Evolutionary conservation across 2,888 invertebrate species (phyloP).

Genomic region (Ectemnius lituratus): DNA sequence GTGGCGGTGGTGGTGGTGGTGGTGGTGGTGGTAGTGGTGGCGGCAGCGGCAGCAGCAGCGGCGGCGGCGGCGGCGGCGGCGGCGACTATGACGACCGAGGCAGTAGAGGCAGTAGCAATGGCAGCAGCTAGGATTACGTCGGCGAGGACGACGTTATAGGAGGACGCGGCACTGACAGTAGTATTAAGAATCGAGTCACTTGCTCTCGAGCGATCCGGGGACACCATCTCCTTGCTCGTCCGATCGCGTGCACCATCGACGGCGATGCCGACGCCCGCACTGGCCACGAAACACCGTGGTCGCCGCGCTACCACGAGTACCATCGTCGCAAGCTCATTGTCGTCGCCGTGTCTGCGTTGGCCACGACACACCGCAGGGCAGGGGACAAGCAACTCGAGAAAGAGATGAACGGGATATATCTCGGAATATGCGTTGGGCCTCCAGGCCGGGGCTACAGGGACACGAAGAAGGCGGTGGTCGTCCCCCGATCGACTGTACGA

Average conservation of each 20-base stretch:
- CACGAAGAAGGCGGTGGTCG: conserved; percentile 63
- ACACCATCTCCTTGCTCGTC: conserved; percentile 64
- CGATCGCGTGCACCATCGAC: conserved; percentile 62
- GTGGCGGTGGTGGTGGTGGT: conserved; percentile 45
- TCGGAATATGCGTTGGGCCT: conserved; percentile 16
- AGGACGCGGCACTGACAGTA: conserved; percentile 47
- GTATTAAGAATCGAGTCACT: conserved; percentile 51
- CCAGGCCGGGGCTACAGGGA: conserved; percentile 33
- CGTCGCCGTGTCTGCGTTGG: conserved; percentile 46
- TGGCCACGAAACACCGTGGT: conserved; percentile 56
- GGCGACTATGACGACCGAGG: conserved; percentile 26
- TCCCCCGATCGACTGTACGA: conserved; percentile 69
- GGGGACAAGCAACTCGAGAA: conserved; percentile 25
- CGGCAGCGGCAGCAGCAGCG: conserved; percentile 54
- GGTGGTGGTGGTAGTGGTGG: conserved; percentile 35
- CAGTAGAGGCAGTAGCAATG: conserved; percentile 18
- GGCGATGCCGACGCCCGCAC: conserved; percentile 61
- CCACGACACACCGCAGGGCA: conserved; percentile 23
- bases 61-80: conserved; percentile 25
- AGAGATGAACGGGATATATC: conserved; percentile 18
- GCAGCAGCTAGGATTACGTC: conserved; percentile 20
- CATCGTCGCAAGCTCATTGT: conserved; percentile 62
- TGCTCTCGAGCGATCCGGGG: conserved; percentile 53
- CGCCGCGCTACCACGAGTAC: conserved; percentile 64
- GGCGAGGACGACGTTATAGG: conserved; percentile 34